Evolutionary conservation across 2,113 vertebrate species (phyloP).

Genomic region (Macquaria ambigua): DNA sequence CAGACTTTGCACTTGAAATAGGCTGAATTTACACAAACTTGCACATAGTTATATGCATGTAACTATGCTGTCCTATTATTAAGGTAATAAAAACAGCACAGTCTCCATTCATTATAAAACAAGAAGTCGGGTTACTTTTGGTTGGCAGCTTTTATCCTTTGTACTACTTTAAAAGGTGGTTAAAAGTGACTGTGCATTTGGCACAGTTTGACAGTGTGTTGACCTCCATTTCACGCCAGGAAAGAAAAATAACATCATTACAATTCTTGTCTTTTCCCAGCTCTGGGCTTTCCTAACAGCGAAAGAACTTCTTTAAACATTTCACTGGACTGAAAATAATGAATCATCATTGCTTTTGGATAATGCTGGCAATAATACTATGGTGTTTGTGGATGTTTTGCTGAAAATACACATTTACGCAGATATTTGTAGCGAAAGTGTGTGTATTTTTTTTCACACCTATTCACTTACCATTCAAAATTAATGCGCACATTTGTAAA

Average conservation of each 20-base stretch:
- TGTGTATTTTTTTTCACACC: neutral
- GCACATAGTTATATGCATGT: neutral
- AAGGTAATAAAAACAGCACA: neutral
- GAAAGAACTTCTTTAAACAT: neutral
- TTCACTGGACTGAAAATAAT: conserved; percentile 12
- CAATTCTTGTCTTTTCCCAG: conserved; percentile 15
- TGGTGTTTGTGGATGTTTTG: neutral
- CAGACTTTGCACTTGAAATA: neutral
- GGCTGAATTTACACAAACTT: conserved; percentile 1
- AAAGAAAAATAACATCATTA: conserved; percentile 38
- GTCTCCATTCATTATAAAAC: conserved; percentile 27
- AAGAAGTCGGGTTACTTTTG: neutral
- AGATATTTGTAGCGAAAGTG: conserved; percentile 4
- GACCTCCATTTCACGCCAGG: conserved; percentile 20
- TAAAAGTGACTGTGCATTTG: neutral
- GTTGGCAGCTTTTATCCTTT: conserved; percentile 19
- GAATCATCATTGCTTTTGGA: neutral
- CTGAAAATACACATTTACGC: neutral
- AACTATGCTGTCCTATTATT: conserved; percentile 16
- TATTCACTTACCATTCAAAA: neutral
- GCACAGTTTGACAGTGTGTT: neutral
- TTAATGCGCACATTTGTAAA: neutral
- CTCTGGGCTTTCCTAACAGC: conserved; percentile 8
- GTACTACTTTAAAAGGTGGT: neutral
- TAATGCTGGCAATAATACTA: neutral